These are phyloP conservation scores for Laterallus jamaicensis DNA, from an alignment of 2,113 vertebrate species.

Conservation along the genomic window DNA sequence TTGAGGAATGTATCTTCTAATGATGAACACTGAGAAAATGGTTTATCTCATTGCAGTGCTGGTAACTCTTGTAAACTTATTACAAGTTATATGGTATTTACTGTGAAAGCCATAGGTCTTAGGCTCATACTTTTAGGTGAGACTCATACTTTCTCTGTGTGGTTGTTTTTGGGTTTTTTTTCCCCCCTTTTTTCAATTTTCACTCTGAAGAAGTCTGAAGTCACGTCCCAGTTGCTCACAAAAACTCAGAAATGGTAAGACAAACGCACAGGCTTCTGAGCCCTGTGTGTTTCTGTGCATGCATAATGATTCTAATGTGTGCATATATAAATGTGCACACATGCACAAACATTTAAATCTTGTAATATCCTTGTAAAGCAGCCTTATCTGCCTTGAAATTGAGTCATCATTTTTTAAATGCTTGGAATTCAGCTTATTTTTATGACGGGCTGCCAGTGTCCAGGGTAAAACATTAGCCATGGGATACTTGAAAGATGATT, in stretches of 20 bases:
- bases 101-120: background rate
- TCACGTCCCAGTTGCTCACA: background rate
- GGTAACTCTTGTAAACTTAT: background rate
- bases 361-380: background rate
- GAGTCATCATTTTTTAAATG: background rate
- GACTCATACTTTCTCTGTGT: background rate
- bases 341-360: background rate
- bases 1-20: background rate
- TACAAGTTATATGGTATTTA: background rate
- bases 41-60: background rate
- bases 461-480: background rate
- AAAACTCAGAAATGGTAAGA: background rate
- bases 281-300: background rate
- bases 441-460: background rate
- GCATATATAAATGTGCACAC: background rate
- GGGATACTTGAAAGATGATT: background rate
- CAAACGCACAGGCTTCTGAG: background rate
- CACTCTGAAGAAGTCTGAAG: background rate
- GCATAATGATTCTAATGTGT: background rate
- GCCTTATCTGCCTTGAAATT: background rate
- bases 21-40: background rate
- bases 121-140: background rate
- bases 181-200: background rate
- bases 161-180: background rate
- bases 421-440: background rate